phyloP scores from a whole-genome alignment of 2,113 vertebrate genomes.

The human (Homo sapiens) region DNA sequence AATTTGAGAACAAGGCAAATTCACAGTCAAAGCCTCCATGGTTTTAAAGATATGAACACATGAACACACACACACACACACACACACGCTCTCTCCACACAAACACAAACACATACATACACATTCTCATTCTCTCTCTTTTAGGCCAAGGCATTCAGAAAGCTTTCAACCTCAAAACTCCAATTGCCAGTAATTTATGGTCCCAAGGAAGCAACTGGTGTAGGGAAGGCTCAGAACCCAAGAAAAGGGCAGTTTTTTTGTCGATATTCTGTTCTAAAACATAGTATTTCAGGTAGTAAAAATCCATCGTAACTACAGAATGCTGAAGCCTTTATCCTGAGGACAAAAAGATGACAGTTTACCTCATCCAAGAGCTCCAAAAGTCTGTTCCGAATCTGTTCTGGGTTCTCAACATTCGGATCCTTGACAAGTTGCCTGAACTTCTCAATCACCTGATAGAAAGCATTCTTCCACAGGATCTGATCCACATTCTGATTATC shows the following conservation, averaged over 20 bases:
- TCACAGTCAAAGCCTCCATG: neutral
- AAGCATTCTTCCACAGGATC: conserved; percentile 97
- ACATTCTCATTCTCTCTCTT: too few relatives aligned
- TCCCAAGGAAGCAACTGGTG: conserved; percentile 8
- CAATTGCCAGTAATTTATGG: neutral
- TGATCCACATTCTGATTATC: conserved; percentile 97
- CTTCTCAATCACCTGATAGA: conserved; percentile 98
- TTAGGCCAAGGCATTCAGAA: conserved; percentile 18
- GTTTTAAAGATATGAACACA: conserved; percentile 36
- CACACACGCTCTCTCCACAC: too few relatives aligned
- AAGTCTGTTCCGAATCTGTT: conserved; percentile 91
- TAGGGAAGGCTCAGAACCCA: neutral
- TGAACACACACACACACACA: neutral
- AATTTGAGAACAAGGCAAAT: conserved; percentile 16
- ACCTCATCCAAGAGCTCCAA: conserved; percentile 97
- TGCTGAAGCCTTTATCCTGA: conserved; percentile 31
- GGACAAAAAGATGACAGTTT: conserved; percentile 44
- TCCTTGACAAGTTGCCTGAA: conserved; percentile 98
- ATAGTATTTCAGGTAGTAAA: conserved; percentile 6
- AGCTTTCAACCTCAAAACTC: conserved; percentile 48
- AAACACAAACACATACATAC: neutral
- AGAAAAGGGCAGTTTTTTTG: neutral
- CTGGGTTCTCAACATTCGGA: conserved; percentile 85
- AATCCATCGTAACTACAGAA: neutral
- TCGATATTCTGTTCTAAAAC: conserved; percentile 5